phyloP scores from a whole-genome alignment of 2,113 vertebrate genomes.

The Halichoeres trimaculatus region DNA sequence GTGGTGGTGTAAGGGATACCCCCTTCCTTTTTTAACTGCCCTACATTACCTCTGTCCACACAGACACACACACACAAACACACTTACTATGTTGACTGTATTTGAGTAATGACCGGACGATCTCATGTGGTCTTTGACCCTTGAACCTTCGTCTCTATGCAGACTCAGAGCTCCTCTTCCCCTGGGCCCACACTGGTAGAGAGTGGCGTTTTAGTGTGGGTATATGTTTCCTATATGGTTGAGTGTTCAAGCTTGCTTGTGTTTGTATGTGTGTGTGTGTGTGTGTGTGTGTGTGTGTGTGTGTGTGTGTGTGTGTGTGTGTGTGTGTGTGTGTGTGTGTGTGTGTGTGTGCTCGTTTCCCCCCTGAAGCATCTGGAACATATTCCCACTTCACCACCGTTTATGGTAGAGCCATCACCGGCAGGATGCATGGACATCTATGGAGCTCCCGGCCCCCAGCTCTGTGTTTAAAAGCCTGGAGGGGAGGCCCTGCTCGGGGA shows the following conservation, averaged over 20 bases:
- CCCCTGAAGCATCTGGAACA: slow-evolving; percentile 77
- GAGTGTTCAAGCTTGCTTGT: slow-evolving; percentile 7
- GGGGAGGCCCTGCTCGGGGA: slow-evolving; percentile 61
- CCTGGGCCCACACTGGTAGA: slow-evolving; percentile 44
- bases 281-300: background rate
- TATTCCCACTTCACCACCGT: slow-evolving; percentile 72
- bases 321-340: slow-evolving; percentile 10
- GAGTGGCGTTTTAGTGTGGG: slow-evolving; percentile 11
- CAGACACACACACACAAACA: slow-evolving; percentile 18
- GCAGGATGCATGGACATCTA: slow-evolving; percentile 72
- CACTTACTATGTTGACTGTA: slow-evolving; percentile 48
- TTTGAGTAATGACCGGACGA: slow-evolving; percentile 61
- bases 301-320: slow-evolving; percentile 7
- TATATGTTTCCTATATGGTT: slow-evolving; percentile 15
- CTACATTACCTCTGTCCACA: slow-evolving; percentile 64
- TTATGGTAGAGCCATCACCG: slow-evolving; percentile 76
- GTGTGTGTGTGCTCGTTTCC: slow-evolving; percentile 39
- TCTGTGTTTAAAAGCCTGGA: slow-evolving; percentile 63
- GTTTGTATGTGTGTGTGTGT: background rate
- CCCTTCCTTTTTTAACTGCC: slow-evolving; percentile 77
- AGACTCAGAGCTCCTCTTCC: slow-evolving; percentile 42
- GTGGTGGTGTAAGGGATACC: slow-evolving; percentile 70
- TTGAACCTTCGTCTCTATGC: slow-evolving; percentile 56
- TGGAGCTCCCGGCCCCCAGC: slow-evolving; percentile 53
- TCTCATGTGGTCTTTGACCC: slow-evolving; percentile 69